Conservation (phyloP, 37 sponge, comb jelly and placozoan species). For the Axinella damicornis region DNA sequence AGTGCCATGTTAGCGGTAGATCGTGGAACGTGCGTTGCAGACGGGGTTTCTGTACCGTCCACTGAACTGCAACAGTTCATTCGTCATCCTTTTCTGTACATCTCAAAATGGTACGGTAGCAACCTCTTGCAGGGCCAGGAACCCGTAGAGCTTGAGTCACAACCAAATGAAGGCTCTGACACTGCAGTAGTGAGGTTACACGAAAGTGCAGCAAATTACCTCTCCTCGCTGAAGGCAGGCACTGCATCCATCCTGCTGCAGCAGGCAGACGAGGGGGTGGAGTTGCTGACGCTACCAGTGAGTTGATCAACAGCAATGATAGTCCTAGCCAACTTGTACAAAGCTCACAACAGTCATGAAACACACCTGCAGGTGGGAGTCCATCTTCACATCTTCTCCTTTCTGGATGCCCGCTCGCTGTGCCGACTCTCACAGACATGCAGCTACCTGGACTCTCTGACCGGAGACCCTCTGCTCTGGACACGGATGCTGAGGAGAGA, state of each 20-base stretch:
- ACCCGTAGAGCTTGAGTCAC: background rate
- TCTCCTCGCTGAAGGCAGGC: slow-evolving; percentile 28
- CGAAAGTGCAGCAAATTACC: slow-evolving; percentile 9
- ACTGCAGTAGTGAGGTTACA: background rate
- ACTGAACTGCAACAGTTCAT: too few relatives aligned
- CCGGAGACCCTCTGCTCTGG: slow-evolving; percentile 72
- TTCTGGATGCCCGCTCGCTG: slow-evolving; percentile 56
- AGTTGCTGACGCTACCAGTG: slow-evolving; percentile 13
- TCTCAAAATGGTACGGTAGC: background rate
- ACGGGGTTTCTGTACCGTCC: too few relatives aligned
- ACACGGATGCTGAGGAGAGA: slow-evolving; percentile 44
- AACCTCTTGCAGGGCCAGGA: background rate
- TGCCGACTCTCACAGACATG: slow-evolving; percentile 64
- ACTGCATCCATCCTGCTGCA: slow-evolving; percentile 25
- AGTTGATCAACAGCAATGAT: too few relatives aligned
- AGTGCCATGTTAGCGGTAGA: background rate
- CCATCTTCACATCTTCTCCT: slow-evolving; percentile 45
- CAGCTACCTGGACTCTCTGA: slow-evolving; percentile 13
- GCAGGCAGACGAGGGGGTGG: background rate
- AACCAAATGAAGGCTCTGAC: background rate
- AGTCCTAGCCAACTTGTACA: too few relatives aligned
- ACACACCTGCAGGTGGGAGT: slow-evolving; percentile 35
- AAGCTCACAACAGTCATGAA: too few relatives aligned
- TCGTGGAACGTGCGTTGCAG: background rate
- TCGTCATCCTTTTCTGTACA: too few relatives aligned